phyloP scores from a whole-genome alignment of 1,140 invertebrate species.

The Oppia nitens region DNA sequence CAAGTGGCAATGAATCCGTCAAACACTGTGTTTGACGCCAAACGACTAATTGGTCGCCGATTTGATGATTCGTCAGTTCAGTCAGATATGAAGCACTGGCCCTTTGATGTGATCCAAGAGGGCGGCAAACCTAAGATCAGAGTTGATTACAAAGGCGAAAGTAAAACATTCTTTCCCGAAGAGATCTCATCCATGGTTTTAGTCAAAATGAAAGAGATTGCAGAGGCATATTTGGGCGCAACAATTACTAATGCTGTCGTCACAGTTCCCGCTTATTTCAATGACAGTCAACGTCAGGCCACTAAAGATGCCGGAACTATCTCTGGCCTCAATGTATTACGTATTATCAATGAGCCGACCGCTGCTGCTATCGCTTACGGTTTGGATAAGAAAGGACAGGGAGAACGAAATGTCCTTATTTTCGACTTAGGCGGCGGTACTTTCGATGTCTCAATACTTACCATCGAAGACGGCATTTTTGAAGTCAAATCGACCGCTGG shows the following conservation, averaged over 20 bases:
- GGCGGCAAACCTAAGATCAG: constrained; percentile 65
- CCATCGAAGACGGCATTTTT: constrained; percentile 82
- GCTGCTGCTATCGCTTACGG: constrained; percentile 68
- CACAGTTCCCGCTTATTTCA: too few species aligned
- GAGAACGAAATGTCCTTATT: constrained; percentile 35
- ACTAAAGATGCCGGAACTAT: constrained; percentile 57
- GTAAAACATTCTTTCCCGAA: too few species aligned
- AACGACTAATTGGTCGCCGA: too few species aligned
- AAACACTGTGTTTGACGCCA: too few species aligned
- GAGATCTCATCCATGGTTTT: too few species aligned
- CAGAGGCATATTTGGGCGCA: constrained; percentile 90
- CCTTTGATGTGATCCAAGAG: constrained; percentile 63
- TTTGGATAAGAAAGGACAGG: constrained; percentile 47
- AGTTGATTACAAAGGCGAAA: constrained; percentile 47
- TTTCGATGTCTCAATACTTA: constrained; percentile 88
- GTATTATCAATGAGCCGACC: constrained; percentile 60
- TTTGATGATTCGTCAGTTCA: too few species aligned
- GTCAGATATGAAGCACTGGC: constrained; percentile 85
- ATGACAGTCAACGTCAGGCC: too few species aligned
- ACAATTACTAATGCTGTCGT: constrained; percentile 88
- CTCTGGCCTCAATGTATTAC: too few species aligned
- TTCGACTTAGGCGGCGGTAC: too few species aligned
- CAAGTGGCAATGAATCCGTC: constrained; percentile 94
- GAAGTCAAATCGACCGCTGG: constrained; percentile 93
- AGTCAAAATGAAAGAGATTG: too few species aligned